Evolutionary conservation across 1,140 invertebrate genomes (phyloP), one percentile per base, ranked within the genome.

Genomic region (Amphibalanus amphitrite): DNA sequence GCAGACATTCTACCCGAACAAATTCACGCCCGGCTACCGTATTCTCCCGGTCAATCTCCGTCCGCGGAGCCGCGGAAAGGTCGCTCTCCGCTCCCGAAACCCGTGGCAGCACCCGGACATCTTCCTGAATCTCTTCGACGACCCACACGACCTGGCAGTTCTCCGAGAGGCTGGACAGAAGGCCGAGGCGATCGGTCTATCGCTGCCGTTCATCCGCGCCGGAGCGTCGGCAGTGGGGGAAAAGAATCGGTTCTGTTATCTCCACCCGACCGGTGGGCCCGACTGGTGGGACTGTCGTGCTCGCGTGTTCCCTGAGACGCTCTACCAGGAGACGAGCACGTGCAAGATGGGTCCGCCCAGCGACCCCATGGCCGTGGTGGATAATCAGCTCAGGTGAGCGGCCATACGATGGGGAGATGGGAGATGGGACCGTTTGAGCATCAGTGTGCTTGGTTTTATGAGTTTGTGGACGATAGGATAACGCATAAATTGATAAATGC

Each of bases 31-130:
- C 10, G 64, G 64, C 64, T 65, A 65, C 64, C 4, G 64, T 10
- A 65, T 65, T 23, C 10, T 65, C 77, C 87, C 85, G 3, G 87
- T 89, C 82, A 79, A 90, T 0, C 78, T 91, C 79, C 80, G 87
- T 68, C 90, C 91, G 0, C 87, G 89, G 79, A 90, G 88, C 38
- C 83, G 82, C 70, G 92, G 91, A 1, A 84, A 82, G 71, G 83
- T 94, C 30, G 83, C 83, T 77, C 79, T 93, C 3, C 81, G 83
- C 72, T 85, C 83, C 73, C 86, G 79, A 67, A 86, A 92, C 80
- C 90, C 91, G 6, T 84, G 84, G 69, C 82, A 85, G 17, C 87
- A 90, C 76, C 94, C 95, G 0, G 79, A 86, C 26, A 87, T 97
- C 26, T 85, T 90, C n/a, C n/a, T n/a, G n/a, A n/a, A n/a, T n/a